Evolutionary conservation across 2,797 vertebrate species (phyloP), one percentile per base, ranked within the genome.

Genomic region (Gephyroberyx darwinii): DNA sequence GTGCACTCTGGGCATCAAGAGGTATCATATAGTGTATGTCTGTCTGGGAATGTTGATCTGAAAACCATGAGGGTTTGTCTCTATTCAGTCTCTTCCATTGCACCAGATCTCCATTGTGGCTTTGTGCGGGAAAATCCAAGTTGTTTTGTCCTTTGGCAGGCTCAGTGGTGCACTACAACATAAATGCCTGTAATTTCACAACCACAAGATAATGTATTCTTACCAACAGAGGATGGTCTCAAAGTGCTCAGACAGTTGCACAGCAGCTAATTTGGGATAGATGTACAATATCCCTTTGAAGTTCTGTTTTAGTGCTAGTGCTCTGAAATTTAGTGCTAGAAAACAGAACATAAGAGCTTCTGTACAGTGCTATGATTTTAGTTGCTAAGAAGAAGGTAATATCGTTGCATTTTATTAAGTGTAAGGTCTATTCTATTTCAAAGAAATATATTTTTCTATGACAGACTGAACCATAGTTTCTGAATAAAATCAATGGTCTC

Each of bases 21-120:
- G 65, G 58, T 84, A 72, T 80, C 76, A 64, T 50, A 69, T 58
- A 69, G 71, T 79, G 74, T 63, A 67, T 14, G 65, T 71, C 65
- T 82, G 85, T 88, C 87, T 85, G 78, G 88, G 83, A 90, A 89
- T 90, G 89, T 88, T 90, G 86, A 90, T 88, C 75, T 85, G 71
- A 85, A 87, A 89, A 82, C 75, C 89, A 88, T 73, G 59, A 81
- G 83, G 63, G 43, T 57, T 84, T 75, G 71, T 85, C 77, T 83
- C 61, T 75, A 51, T 69, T 77, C 70, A 51, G 47, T 71, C 51
- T 75, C 62, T 77, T 51, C 33, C 39, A 56, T 52, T 78, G 50
- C 69, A 69, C 74, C 68, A 64, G 74, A 65, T 81, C 76, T 81
- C 50, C 60, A 77, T 83, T 79, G 75, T 75, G 78, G 77, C 71